phyloP scores from a whole-genome alignment of 2,888 invertebrate species.

The Sabellastarte sp. region DNA sequence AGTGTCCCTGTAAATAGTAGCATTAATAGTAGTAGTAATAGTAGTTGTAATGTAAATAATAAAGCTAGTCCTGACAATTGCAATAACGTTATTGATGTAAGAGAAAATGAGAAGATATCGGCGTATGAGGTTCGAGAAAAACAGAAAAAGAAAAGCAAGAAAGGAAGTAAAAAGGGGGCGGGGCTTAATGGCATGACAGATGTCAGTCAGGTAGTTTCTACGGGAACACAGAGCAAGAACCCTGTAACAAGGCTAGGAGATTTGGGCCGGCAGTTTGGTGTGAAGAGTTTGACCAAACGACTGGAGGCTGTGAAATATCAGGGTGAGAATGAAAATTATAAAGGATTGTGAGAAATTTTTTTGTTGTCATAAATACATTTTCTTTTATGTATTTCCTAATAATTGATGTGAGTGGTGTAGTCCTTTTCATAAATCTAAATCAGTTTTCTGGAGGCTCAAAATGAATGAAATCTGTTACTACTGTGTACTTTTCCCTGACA shows the following conservation, averaged over 20 bases:
- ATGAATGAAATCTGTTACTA: not conserved
- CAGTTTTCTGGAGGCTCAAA: too few species aligned
- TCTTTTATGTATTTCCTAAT: not conserved
- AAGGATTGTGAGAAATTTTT: not conserved
- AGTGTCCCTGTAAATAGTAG: too few species aligned
- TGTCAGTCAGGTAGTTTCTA: too few species aligned
- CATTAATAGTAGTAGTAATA: too few species aligned
- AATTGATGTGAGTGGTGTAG: not conserved
- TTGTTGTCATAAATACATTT: not conserved
- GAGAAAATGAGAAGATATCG: slow-evolving; percentile 14
- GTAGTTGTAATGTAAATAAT: too few species aligned
- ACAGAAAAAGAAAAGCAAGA: slow-evolving; percentile 28
- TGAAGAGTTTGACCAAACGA: slow-evolving; percentile 43
- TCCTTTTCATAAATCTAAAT: too few species aligned
- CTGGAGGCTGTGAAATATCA: slow-evolving; percentile 9
- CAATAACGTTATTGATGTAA: not conserved
- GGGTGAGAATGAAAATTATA: not conserved
- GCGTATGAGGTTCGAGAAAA: slow-evolving; percentile 35
- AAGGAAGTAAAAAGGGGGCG: slow-evolving; percentile 1
- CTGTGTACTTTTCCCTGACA: not conserved
- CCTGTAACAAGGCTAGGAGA: slow-evolving; percentile 48
- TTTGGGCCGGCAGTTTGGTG: slow-evolving; percentile 46
- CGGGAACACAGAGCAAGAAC: slow-evolving; percentile 21
- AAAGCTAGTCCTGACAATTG: not conserved
- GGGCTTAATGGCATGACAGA: too few species aligned